Percentiles rank a stretch among this genome's conserved stretches.
phyloP scores from a whole-genome alignment of 1,140 invertebrate genomes.

The Pollicipes pollicipes region DNA sequence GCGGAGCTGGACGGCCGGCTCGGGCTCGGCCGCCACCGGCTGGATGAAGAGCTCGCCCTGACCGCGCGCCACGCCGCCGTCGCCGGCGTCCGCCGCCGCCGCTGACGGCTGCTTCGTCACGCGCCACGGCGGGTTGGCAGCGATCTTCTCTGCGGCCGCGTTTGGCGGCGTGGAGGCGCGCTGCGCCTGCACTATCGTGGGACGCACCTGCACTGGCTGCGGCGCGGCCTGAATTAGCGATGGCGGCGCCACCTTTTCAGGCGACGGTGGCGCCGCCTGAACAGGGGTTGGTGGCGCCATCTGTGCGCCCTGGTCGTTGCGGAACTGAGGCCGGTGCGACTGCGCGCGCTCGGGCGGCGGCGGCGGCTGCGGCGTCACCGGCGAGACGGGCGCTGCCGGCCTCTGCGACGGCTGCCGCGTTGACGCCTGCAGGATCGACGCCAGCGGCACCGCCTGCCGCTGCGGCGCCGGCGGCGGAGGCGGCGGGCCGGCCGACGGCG shows the following conservation, averaged over 20 bases:
- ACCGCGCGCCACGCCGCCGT: too few relatives aligned
- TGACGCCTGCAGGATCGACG: constrained; percentile 8
- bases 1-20: neutral
- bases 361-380: neutral
- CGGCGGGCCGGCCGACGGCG: constrained; percentile 11
- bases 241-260: constrained; percentile 16
- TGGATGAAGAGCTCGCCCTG: neutral
- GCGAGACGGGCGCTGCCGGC: constrained; percentile 9
- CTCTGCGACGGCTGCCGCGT: neutral
- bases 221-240: constrained; percentile 16
- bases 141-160: neutral
- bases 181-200: neutral
- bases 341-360: constrained; percentile 3
- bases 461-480: constrained; percentile 13
- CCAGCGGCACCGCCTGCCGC: constrained; percentile 12
- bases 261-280: neutral
- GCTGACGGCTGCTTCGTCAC: neutral
- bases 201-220: neutral
- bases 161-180: neutral
- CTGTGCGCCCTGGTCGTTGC: constrained; percentile 5
- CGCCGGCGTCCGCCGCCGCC: too few relatives aligned
- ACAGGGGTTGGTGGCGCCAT: constrained; percentile 11
- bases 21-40: neutral
- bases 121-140: neutral
- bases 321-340: constrained; percentile 5